A percentile compares a stretch with the other conserved stretches of the same genome.
phyloP scores from a whole-genome alignment of 2,113 vertebrate species.

The Pelvicachromis taeniatus region DNA sequence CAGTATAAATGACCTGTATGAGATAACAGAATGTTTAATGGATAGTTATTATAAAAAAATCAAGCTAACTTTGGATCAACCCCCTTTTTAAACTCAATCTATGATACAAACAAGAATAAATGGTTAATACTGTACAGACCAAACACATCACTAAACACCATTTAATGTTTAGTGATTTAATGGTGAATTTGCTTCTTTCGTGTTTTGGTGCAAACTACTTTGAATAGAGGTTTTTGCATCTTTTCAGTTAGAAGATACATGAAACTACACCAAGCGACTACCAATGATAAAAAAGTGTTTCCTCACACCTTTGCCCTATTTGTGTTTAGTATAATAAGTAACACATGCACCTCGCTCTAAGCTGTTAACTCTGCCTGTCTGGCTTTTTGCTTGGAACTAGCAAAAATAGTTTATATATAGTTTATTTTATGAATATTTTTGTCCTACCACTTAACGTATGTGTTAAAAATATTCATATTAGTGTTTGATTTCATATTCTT shows the following conservation, averaged over 20 bases:
- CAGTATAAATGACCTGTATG: not conserved
- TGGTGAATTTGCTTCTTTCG: not conserved
- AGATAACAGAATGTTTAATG: not conserved
- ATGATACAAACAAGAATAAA: not conserved
- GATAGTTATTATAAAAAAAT: not conserved
- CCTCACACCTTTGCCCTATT: not conserved
- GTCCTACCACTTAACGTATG: not conserved
- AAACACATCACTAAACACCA: not conserved
- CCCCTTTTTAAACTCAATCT: accelerated
- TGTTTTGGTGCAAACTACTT: not conserved
- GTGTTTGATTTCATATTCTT: not conserved
- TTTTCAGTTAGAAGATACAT: not conserved
- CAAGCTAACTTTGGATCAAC: not conserved
- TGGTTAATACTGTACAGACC: not conserved
- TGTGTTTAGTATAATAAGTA: not conserved
- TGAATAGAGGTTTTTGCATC: not conserved
- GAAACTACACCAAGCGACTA: not conserved
- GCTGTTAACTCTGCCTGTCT: not conserved
- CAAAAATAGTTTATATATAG: not conserved
- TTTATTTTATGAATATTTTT: not conserved
- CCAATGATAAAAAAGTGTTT: not conserved
- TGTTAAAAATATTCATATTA: not conserved
- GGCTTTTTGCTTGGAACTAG: not conserved
- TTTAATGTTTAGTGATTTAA: not conserved
- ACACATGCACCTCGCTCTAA: not conserved